A percentile compares a stretch with the other conserved stretches of the same genome.
These are phyloP conservation scores for Pluvialis apricaria DNA, from an alignment of 2,113 vertebrate genomes.

Conservation along the genomic window DNA sequence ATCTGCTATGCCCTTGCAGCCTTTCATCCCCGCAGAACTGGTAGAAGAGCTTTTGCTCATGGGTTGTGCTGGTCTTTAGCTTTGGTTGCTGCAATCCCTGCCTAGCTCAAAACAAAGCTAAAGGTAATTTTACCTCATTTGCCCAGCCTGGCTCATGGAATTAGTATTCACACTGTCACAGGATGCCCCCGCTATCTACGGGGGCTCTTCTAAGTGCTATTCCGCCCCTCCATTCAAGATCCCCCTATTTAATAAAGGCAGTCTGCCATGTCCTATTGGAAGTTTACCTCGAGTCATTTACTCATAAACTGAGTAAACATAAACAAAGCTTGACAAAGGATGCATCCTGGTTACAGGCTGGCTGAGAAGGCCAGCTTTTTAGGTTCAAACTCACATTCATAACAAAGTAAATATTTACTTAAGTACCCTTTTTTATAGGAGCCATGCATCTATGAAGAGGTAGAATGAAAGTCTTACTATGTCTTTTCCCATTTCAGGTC, in stretches of 20 bases:
- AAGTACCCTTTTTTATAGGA: background rate
- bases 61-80: background rate
- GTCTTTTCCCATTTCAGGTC: constrained; percentile 1
- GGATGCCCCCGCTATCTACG: background rate
- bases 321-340: background rate
- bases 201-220: background rate
- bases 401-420: background rate
- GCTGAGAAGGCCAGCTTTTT: background rate
- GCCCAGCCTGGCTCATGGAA: background rate
- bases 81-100: background rate
- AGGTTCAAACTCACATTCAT: background rate
- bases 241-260: background rate
- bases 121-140: background rate
- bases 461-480: background rate
- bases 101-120: background rate
- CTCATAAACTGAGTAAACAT: background rate
- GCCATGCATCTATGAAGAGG: background rate
- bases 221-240: background rate
- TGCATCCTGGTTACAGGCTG: background rate
- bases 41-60: background rate
- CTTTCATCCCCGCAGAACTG: background rate
- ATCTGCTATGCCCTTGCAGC: background rate
- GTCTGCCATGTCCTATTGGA: background rate
- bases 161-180: background rate
- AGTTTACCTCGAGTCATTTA: background rate